A percentile compares a stretch with the other conserved stretches of the same genome.
These are phyloP conservation scores for Orchesella flavescens DNA, from an alignment of 2,888 invertebrate genomes.

Conservation along the genomic window DNA sequence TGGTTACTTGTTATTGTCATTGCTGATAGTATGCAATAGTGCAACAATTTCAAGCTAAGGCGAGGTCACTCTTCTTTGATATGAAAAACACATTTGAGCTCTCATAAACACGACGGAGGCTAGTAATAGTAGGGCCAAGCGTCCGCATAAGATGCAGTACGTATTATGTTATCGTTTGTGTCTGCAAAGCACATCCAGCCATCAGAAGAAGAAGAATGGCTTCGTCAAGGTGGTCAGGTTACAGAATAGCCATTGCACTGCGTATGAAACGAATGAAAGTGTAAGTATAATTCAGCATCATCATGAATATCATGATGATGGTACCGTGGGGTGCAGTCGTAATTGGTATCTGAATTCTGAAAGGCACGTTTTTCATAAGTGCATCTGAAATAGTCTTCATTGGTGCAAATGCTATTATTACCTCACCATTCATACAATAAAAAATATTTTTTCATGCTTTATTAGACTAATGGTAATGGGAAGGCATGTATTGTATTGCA, in stretches of 20 bases:
- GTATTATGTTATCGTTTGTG: too few species aligned
- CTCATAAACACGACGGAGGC: background rate
- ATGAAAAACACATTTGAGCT: background rate
- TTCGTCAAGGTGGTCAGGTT: conserved; percentile 44
- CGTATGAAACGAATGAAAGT: background rate
- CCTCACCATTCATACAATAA: too few species aligned
- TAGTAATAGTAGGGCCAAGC: background rate
- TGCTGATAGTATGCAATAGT: background rate
- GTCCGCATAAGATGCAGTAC: background rate
- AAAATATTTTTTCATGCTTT: too few species aligned
- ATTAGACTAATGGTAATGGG: too few species aligned
- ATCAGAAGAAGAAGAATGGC: background rate
- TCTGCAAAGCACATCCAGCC: too few species aligned
- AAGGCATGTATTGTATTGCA: too few species aligned
- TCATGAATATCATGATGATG: too few species aligned
- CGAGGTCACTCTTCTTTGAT: conserved; percentile 28
- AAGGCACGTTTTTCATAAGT: too few species aligned
- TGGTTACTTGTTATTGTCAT: background rate
- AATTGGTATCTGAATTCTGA: too few species aligned
- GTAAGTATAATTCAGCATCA: background rate
- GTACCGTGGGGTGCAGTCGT: too few species aligned
- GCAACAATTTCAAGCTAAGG: conserved; percentile 20
- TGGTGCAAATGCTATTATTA: too few species aligned
- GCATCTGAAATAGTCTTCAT: too few species aligned
- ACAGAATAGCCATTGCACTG: background rate